phyloP scores from a whole-genome alignment of 1,140 invertebrate genomes.

The Orussus abietinus region DNA sequence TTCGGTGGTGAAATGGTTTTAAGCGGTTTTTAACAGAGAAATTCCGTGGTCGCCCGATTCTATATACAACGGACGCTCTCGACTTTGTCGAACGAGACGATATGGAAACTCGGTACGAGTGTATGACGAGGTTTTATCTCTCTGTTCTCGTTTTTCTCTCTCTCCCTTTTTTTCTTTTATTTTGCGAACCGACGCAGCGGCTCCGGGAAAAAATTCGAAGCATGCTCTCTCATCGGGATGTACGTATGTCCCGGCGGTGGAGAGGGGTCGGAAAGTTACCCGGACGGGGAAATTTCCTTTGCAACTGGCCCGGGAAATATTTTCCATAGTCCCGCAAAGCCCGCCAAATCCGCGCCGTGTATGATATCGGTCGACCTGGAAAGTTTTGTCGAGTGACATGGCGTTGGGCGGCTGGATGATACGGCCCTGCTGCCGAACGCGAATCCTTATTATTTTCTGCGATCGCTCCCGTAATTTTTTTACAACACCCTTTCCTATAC shows the following conservation, averaged over 20 bases:
- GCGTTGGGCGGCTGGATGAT: not conserved
- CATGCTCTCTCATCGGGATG: slow-evolving; percentile 8
- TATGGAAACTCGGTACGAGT: too few relatives aligned
- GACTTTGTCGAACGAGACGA: too few relatives aligned
- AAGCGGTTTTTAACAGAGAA: too few relatives aligned
- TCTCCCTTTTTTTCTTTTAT: not conserved
- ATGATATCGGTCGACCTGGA: slow-evolving; percentile 18
- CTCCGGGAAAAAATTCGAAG: slow-evolving; percentile 24
- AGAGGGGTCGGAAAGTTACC: slow-evolving; percentile 18
- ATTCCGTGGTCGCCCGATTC: too few relatives aligned
- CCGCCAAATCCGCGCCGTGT: slow-evolving; percentile 26
- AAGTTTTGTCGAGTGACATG: slow-evolving; percentile 26
- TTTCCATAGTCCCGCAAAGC: slow-evolving; percentile 27
- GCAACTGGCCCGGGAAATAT: slow-evolving; percentile 30
- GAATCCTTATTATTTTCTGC: too few relatives aligned
- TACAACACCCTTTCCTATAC: too few relatives aligned
- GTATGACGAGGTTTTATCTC: too few relatives aligned
- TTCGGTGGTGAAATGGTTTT: too few relatives aligned
- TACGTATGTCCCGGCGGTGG: not conserved
- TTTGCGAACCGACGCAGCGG: not conserved
- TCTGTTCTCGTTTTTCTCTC: not conserved
- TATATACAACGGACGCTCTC: too few relatives aligned
- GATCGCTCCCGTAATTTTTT: too few relatives aligned
- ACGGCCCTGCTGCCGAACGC: too few relatives aligned
- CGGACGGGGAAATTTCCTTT: slow-evolving; percentile 27